phyloP scores from a whole-genome alignment of 2,888 invertebrate genomes.

The Drosophila neotestacea region DNA sequence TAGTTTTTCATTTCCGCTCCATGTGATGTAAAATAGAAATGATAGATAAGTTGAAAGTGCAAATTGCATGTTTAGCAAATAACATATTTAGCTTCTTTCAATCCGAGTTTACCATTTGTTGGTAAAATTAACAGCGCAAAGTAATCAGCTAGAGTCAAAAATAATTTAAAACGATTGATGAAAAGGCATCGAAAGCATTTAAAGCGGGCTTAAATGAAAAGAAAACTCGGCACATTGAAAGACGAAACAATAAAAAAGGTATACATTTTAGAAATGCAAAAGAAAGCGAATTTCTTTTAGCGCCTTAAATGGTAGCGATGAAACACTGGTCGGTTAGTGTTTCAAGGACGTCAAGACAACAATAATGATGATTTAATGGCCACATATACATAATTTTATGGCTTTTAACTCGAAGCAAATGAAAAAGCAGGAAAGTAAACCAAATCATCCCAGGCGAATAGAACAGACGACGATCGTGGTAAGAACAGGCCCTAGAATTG shows the following conservation, averaged over 20 bases:
- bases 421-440: slow-evolving; percentile 17
- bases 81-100: too few relatives aligned
- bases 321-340: slow-evolving; percentile 58
- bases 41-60: neutral
- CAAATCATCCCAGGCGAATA: slow-evolving; percentile 12
- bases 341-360: slow-evolving; percentile 83
- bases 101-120: too few relatives aligned
- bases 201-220: slow-evolving; percentile 3
- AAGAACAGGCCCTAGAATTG: slow-evolving; percentile 1
- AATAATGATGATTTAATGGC: slow-evolving; percentile 85
- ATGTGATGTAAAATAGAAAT: neutral
- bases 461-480: slow-evolving; percentile 32
- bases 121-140: neutral
- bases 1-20: slow-evolving; percentile 7
- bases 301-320: slow-evolving; percentile 61
- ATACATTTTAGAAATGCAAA: slow-evolving; percentile 66
- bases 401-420: slow-evolving; percentile 70
- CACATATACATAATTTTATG: slow-evolving; percentile 85
- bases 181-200: neutral
- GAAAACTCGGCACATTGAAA: slow-evolving; percentile 41
- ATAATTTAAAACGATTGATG: too few relatives aligned
- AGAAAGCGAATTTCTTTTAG: slow-evolving; percentile 59
- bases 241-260: slow-evolving; percentile 63
- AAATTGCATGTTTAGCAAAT: too few relatives aligned
- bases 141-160: neutral